Percentiles rank a stretch among this genome's conserved stretches.
Conservation (phyloP, 2,797 vertebrate species). For the Ficedula albicollis region DNA sequence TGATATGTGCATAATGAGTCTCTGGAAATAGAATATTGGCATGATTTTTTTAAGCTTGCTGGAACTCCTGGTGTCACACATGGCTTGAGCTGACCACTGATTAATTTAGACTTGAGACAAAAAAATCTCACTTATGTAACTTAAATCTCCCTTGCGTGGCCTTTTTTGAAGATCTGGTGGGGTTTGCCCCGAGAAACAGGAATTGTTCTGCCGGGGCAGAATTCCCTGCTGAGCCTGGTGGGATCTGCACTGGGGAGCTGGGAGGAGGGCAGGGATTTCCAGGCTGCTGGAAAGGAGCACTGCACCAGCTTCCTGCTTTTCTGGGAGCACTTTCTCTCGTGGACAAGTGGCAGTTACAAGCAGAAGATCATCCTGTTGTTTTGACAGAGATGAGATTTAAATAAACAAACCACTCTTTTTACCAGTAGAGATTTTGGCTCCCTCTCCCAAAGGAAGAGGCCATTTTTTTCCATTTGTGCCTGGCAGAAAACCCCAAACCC, state of each 20-base stretch:
- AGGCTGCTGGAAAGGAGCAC: neutral
- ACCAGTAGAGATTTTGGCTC: neutral
- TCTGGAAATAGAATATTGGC: constrained; percentile 7
- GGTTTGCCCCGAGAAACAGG: neutral
- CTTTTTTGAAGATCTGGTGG: neutral
- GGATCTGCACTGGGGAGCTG: neutral
- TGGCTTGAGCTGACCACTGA: neutral
- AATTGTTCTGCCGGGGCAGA: neutral
- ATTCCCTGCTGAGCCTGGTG: neutral
- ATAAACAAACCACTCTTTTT: neutral
- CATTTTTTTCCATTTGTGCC: neutral
- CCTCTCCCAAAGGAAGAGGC: neutral
- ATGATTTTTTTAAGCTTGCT: neutral
- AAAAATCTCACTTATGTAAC: neutral
- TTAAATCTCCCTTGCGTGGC: neutral
- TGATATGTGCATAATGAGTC: neutral
- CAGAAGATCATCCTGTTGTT: neutral
- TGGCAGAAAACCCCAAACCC: neutral
- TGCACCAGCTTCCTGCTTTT: neutral
- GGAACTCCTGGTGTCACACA: neutral
- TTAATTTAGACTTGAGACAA: neutral
- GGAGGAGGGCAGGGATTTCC: neutral
- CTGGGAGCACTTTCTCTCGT: neutral
- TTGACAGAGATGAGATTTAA: neutral
- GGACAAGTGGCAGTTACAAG: neutral